A percentile compares a stretch with the other conserved stretches of the same genome.
These are phyloP conservation scores for Agrilus biguttatus DNA, from an alignment of 2,888 invertebrate species.

Conservation along the genomic window DNA sequence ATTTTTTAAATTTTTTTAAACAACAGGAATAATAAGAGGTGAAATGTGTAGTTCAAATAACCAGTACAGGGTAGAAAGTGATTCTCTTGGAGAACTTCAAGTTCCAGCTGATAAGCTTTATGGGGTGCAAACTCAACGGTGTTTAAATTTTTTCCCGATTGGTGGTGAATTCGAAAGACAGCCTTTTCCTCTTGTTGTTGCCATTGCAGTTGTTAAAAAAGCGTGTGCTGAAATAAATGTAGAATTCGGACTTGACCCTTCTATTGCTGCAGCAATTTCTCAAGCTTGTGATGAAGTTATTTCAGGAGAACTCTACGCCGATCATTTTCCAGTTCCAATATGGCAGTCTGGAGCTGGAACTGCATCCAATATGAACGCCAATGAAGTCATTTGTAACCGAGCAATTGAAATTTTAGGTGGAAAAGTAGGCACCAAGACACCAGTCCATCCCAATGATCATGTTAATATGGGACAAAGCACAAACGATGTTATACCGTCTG, in stretches of 20 bases:
- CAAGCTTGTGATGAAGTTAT: constrained; percentile 40
- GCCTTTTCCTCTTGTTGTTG: constrained; percentile 56
- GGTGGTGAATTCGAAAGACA: constrained; percentile 84
- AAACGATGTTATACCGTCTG: constrained; percentile 91
- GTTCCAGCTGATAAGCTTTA: constrained; percentile 84
- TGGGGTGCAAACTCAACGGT: constrained; percentile 91
- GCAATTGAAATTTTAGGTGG: constrained; percentile 84
- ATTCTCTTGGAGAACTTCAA: constrained; percentile 89
- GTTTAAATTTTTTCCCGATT: constrained; percentile 90
- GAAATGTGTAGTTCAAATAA: no score
- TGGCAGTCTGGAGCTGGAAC: constrained; percentile 53
- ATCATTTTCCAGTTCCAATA: constrained; percentile 43
- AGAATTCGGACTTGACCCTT: constrained; percentile 46
- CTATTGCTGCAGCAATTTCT: constrained; percentile 34
- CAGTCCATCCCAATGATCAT: constrained; percentile 93
- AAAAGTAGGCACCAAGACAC: constrained; percentile 68
- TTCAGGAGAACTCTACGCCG: constrained; percentile 34
- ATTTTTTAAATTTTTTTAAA: no score
- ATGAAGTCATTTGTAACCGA: constrained; percentile 60
- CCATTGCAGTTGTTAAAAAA: constrained; percentile 50
- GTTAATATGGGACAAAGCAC: constrained; percentile 93
- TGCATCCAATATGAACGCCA: constrained; percentile 49
- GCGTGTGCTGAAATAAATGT: constrained; percentile 85
- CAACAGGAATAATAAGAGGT: no score
- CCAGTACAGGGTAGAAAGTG: constrained; percentile 50